phyloP scores from a whole-genome alignment of 2,113 vertebrate genomes.

The Stictonetta naevosa region DNA sequence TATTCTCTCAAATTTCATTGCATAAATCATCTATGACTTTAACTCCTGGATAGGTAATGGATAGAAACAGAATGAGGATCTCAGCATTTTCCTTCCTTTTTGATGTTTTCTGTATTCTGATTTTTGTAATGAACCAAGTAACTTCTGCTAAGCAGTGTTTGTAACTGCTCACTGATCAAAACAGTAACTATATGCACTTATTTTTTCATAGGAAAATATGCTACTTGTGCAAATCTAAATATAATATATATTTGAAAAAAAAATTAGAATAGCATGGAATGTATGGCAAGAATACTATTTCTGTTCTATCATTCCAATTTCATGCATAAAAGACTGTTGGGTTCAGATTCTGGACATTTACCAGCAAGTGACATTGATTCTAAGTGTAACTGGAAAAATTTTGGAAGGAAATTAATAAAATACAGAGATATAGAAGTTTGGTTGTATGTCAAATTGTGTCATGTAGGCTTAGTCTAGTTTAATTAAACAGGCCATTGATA shows the following conservation, averaged over 20 bases:
- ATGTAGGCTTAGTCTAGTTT: not conserved
- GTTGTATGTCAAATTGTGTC: not conserved
- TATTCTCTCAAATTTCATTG: not conserved
- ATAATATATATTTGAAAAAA: not conserved
- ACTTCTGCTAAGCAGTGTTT: not conserved
- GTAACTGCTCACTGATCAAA: not conserved
- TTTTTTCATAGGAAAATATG: not conserved
- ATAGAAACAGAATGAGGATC: not conserved
- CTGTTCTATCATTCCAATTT: not conserved
- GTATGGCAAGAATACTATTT: not conserved
- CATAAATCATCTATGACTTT: not conserved
- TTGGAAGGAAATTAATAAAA: not conserved
- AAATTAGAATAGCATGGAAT: not conserved
- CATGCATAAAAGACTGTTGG: not conserved
- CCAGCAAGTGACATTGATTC: not conserved
- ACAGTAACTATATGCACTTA: not conserved
- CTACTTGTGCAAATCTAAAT: not conserved
- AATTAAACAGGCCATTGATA: not conserved
- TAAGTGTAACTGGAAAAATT: not conserved
- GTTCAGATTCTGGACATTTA: not conserved
- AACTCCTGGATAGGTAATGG: not conserved
- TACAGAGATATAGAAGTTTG: not conserved
- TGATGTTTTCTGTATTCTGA: not conserved
- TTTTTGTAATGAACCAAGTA: not conserved
- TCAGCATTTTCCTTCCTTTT: not conserved